Base-by-base conservation (phyloP, 23 tunicate species). In the Botrylloides violaceus region DNA sequence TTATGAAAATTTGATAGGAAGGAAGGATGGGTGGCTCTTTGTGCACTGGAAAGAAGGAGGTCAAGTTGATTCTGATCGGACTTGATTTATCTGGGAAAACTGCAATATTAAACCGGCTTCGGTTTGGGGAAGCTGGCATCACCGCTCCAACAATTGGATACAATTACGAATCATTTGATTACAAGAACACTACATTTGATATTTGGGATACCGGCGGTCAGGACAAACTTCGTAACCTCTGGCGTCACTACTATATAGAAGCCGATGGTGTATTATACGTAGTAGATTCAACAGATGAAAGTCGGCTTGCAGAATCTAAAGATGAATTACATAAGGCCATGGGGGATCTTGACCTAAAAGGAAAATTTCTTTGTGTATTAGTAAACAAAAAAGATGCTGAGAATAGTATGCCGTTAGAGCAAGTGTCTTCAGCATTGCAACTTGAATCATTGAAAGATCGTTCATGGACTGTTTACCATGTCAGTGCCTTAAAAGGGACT, bases 121-220 rank as follows among this genome's bases (percentile, higher is more conserved):
- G 81, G 25, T 76, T 49, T 36, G 72, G 66, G 34, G 95, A 87
- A 34, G 82, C 95, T 3, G 95, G 95, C 36, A 34, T 77, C 32
- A 87, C 95, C 3, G 80, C 86, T 18, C 95, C 95, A n/a, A 87
- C 95, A 1, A 82, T 87, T 35, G 95, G 95, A 20, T 87, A 79
- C 59, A 87, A 87, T 58, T 80, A 75, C 78, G 95, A 87, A 49
- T 79, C 87, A 4, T 71, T 82, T 18, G 60, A 27, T 3, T 80
- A 63, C 53, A 87, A 87, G 56, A 76, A 76, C 36, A 43, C 49
- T 5, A 72, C 78, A 9, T 61, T 80, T 37, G 84, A 76, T 68
- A 76, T 87, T 35, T 87, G 95, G 95, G 95, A 87, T 56, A 87
- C 95, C 29, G 95, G 95, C 12, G 95, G 95, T 47, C 95, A 87